Conservation (phyloP, 2,888 invertebrate genomes). For the Autographa gamma region DNA sequence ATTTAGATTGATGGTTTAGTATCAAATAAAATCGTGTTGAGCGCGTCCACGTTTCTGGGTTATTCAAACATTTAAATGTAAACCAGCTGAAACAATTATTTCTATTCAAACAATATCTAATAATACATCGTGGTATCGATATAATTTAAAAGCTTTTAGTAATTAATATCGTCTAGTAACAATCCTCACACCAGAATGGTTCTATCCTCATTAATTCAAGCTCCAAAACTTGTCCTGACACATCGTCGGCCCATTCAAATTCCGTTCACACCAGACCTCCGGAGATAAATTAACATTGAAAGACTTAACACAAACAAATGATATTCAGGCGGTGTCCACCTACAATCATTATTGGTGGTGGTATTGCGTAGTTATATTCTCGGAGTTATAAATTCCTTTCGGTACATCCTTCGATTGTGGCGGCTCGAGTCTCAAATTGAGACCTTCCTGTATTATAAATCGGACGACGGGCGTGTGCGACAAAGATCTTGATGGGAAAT, state of each 20-base stretch:
- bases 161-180: conserved; percentile 10
- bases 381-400: conserved; percentile 77
- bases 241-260: conserved; percentile 59
- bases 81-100: not conserved
- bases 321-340: conserved; percentile 79
- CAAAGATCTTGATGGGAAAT: conserved; percentile 53
- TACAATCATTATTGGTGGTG: conserved; percentile 74
- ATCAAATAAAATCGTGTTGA: conserved; percentile 52
- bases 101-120: not conserved
- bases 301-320: conserved; percentile 75
- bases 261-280: conserved; percentile 62
- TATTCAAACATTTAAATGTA: conserved; percentile 10
- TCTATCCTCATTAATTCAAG: conserved; percentile 48
- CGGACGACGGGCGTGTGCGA: conserved; percentile 53
- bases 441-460: conserved; percentile 74
- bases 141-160: conserved; percentile 8
- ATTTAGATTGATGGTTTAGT: conserved; percentile 60
- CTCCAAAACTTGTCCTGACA: conserved; percentile 48
- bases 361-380: conserved; percentile 62
- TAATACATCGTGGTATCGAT: not conserved
- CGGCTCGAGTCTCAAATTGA: conserved; percentile 72
- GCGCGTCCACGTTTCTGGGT: conserved; percentile 23
- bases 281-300: conserved; percentile 74
- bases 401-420: conserved; percentile 84
- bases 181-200: conserved; percentile 18